Conservation (phyloP, 92 coral and sea anemone genomes). For the Palythoa grandis region DNA sequence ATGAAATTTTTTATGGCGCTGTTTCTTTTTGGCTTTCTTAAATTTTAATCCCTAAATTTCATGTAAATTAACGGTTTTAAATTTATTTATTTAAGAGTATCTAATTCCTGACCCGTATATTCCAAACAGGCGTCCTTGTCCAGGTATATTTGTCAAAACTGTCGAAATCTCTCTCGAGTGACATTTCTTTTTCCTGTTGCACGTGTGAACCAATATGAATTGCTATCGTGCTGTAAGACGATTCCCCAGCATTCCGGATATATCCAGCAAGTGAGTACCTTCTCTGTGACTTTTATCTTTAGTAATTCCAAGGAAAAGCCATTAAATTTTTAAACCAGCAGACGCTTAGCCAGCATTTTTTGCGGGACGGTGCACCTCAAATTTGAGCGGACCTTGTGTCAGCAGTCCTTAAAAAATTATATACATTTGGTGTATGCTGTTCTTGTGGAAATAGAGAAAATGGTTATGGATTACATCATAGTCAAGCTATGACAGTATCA, state of each 20-base stretch:
- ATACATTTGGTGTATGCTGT: no score
- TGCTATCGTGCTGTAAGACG: not conserved
- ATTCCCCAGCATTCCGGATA: slow-evolving; percentile 13
- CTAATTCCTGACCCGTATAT: not conserved
- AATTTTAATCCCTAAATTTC: not conserved
- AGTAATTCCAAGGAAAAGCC: no score
- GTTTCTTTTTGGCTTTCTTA: not conserved
- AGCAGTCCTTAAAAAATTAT: no score
- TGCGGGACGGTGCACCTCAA: no score
- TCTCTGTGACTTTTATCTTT: not conserved
- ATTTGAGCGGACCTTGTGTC: no score
- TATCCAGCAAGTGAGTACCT: slow-evolving; percentile 29
- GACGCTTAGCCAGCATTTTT: no score
- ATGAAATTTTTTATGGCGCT: slow-evolving; percentile 24
- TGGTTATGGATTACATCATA: no score
- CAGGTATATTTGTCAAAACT: slow-evolving; percentile 73
- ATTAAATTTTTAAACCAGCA: no score
- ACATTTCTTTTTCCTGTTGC: slow-evolving; percentile 46
- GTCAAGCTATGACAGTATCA: no score
- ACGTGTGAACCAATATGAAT: slow-evolving; percentile 59
- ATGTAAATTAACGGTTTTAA: not conserved
- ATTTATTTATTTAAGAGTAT: not conserved
- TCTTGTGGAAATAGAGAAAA: no score
- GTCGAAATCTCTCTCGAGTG: slow-evolving; percentile 72
- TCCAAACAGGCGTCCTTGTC: slow-evolving; percentile 70